These are phyloP conservation scores for Folsomia candida DNA, from an alignment of 2,888 invertebrate genomes.

Conservation along the genomic window DNA sequence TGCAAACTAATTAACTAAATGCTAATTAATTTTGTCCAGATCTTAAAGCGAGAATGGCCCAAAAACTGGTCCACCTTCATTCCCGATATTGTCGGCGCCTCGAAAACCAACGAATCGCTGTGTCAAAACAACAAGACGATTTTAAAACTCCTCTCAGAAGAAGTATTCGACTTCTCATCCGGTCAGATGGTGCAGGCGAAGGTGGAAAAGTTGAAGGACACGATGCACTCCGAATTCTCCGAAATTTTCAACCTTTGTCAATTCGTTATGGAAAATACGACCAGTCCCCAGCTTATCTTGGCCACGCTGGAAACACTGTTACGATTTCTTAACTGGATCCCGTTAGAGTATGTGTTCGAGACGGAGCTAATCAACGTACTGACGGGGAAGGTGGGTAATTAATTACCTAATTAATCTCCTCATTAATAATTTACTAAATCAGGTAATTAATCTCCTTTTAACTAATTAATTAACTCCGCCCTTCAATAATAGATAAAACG, in stretches of 20 bases:
- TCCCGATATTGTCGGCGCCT: slow-evolving; percentile 97
- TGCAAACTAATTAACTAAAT: too few species aligned
- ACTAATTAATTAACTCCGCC: too few species aligned
- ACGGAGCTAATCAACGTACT: slow-evolving; percentile 92
- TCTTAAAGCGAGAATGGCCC: slow-evolving; percentile 98
- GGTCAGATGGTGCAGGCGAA: slow-evolving; percentile 99
- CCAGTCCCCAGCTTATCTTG: slow-evolving; percentile 92
- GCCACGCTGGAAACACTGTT: slow-evolving; percentile 93
- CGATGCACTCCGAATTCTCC: slow-evolving; percentile 98
- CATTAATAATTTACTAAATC: too few species aligned
- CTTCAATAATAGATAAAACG: too few species aligned
- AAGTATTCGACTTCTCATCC: slow-evolving; percentile 97
- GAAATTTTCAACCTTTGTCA: slow-evolving; percentile 97
- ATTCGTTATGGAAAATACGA: slow-evolving; percentile 95
- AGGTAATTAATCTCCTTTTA: too few species aligned
- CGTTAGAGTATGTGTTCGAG: slow-evolving; percentile 99
- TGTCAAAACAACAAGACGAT: slow-evolving; percentile 99
- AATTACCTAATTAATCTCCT: neutral
- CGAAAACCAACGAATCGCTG: slow-evolving; percentile 96
- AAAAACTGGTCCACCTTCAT: slow-evolving; percentile 99
- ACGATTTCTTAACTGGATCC: slow-evolving; percentile 98
- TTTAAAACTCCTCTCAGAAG: slow-evolving; percentile 93
- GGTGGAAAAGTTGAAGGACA: slow-evolving; percentile 97
- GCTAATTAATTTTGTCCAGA: slow-evolving; percentile 64
- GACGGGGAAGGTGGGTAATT: slow-evolving; percentile 69